Evolutionary conservation across 1,140 invertebrate genomes (phyloP).

Genomic region (Dendroctonus ponderosae): DNA sequence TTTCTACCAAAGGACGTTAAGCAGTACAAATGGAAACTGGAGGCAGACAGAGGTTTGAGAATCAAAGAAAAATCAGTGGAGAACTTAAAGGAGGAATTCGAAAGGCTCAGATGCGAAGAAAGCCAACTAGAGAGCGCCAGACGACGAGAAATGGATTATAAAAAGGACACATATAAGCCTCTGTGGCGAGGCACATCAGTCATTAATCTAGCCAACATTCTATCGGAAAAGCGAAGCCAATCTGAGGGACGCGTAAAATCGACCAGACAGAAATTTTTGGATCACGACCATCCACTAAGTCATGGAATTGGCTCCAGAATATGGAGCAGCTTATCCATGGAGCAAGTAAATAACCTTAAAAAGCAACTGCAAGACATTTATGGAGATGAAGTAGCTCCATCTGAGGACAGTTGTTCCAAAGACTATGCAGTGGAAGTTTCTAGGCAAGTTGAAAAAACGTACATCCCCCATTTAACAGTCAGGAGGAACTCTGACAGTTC

Average conservation of each 20-base stretch:
- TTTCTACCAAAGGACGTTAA: conserved; percentile 72
- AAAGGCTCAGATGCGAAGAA: conserved; percentile 54
- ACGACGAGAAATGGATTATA: conserved; percentile 53
- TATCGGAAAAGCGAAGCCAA: conserved; percentile 56
- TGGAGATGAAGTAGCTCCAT: conserved; percentile 50
- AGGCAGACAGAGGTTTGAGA: conserved; percentile 74
- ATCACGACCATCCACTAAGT: conserved; percentile 49
- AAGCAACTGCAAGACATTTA: conserved; percentile 82
- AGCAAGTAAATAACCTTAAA: conserved; percentile 79
- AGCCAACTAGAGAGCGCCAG: conserved; percentile 50
- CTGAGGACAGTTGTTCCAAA: conserved; percentile 14
- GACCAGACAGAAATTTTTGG: conserved; percentile 37
- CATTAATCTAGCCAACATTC: conserved; percentile 68
- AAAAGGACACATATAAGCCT: conserved; percentile 73
- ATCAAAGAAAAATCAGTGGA: conserved; percentile 84
- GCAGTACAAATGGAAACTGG: conserved; percentile 63
- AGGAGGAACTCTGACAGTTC: conserved; percentile 45
- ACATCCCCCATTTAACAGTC: conserved; percentile 36
- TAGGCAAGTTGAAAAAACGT: conserved; percentile 22
- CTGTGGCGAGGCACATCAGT: conserved; percentile 82
- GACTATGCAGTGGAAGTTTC: conserved; percentile 40
- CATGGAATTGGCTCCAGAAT: conserved; percentile 69
- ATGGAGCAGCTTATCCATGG: conserved; percentile 80
- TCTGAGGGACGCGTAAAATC: conserved; percentile 42
- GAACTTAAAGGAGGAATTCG: conserved; percentile 74